These are phyloP conservation scores for Teleogryllus occipitalis DNA, from an alignment of 1,140 invertebrate species.

Conservation along the genomic window DNA sequence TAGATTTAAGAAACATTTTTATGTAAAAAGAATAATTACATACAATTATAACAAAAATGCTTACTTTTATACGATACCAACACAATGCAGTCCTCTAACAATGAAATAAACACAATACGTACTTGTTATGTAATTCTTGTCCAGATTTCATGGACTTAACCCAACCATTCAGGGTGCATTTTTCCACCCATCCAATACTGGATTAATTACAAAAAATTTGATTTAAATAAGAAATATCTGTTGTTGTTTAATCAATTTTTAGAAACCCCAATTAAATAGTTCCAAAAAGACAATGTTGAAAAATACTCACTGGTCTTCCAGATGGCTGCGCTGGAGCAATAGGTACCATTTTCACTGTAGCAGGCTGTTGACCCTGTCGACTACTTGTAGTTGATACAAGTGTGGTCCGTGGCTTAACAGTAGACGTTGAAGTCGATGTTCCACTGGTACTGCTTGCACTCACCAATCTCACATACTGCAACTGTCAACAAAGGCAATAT, in stretches of 20 bases:
- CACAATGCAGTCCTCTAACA: no score
- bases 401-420: slow-evolving; percentile 32
- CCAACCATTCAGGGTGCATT: background rate
- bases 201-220: background rate
- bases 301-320: slow-evolving; percentile 26
- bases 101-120: no score
- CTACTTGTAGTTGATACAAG: slow-evolving; percentile 19
- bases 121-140: no score
- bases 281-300: background rate
- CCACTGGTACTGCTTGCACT: slow-evolving; percentile 31
- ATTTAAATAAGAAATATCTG: background rate
- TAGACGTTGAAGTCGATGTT: slow-evolving; percentile 26
- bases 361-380: background rate
- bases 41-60: no score
- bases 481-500: slow-evolving; percentile 35
- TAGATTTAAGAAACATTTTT: no score
- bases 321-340: slow-evolving; percentile 32
- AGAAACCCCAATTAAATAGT: background rate
- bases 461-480: slow-evolving; percentile 63
- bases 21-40: no score
- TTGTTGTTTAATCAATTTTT: no score
- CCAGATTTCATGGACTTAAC: no score
- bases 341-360: slow-evolving; percentile 15
- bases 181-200: background rate
- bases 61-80: no score